phyloP scores from a whole-genome alignment of 30 jellyfish, hydroid and myxozoan genomes.

The Mastigias papua region DNA sequence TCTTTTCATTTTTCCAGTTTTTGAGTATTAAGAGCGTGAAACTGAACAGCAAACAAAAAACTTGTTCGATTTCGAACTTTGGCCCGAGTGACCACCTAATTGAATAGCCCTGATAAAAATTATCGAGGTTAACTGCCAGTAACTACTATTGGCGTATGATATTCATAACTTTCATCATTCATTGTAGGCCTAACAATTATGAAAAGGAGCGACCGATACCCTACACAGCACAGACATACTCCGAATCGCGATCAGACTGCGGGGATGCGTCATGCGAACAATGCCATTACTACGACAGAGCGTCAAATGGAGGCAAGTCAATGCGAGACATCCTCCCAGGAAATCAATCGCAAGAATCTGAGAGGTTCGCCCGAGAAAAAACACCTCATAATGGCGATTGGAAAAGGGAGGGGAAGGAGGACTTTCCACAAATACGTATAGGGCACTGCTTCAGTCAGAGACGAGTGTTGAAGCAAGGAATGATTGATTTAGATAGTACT shows the following conservation, averaged over 20 bases:
- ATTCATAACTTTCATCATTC: background rate
- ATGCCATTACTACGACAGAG: slow-evolving; percentile 26
- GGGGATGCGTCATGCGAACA: slow-evolving; percentile 62
- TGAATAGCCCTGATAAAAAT: too few relatives aligned
- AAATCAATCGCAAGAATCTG: slow-evolving; percentile 3
- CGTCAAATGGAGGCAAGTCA: slow-evolving; percentile 6
- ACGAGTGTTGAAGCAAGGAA: slow-evolving; percentile 33
- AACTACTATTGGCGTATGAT: too few relatives aligned
- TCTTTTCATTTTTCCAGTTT: too few relatives aligned
- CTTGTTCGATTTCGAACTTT: too few relatives aligned
- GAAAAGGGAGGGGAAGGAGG: slow-evolving; percentile 23
- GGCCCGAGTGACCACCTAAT: too few relatives aligned
- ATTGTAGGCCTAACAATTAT: slow-evolving; percentile 49
- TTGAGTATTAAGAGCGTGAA: too few relatives aligned
- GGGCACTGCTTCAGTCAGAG: slow-evolving; percentile 73
- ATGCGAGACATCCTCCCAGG: slow-evolving; percentile 74
- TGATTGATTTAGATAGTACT: slow-evolving; percentile 74
- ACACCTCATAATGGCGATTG: slow-evolving; percentile 15
- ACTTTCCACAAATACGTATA: slow-evolving; percentile 44
- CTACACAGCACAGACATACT: slow-evolving; percentile 58
- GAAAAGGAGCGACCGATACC: slow-evolving; percentile 70
- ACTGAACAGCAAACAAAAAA: too few relatives aligned
- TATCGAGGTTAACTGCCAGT: too few relatives aligned
- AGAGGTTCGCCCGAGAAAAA: background rate
- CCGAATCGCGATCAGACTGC: slow-evolving; percentile 53